A percentile compares a stretch with the other conserved stretches of the same genome.
Evolutionary conservation across 2,113 vertebrate genomes (phyloP).

Genomic region (Sialia sialis): DNA sequence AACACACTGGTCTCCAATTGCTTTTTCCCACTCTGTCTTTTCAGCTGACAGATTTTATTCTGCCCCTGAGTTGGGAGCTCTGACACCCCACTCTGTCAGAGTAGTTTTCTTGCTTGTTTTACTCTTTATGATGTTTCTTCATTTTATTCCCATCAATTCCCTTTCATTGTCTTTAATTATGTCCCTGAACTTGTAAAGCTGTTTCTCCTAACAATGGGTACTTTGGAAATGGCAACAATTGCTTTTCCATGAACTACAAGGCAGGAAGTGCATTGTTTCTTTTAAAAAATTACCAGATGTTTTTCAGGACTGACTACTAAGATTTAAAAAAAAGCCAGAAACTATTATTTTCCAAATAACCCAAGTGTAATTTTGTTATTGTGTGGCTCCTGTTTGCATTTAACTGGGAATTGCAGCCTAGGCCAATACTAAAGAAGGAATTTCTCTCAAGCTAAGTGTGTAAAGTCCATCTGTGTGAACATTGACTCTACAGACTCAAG

Average conservation of each 20-base stretch:
- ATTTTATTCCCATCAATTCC: slow-evolving; percentile 55
- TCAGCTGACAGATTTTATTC: not conserved
- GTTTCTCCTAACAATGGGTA: slow-evolving; percentile 45
- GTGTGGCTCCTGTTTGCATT: slow-evolving; percentile 46
- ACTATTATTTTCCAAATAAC: slow-evolving; percentile 21
- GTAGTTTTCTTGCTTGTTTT: not conserved
- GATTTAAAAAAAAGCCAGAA: not conserved
- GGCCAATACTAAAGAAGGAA: not conserved
- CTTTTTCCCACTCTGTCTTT: not conserved
- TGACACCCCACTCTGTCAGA: slow-evolving; percentile 3
- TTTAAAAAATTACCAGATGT: slow-evolving; percentile 51
- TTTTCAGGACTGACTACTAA: slow-evolving; percentile 17
- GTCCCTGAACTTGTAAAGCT: slow-evolving; percentile 61
- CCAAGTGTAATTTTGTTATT: not conserved
- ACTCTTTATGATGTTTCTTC: slow-evolving; percentile 42
- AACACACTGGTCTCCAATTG: not conserved
- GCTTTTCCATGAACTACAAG: slow-evolving; percentile 42
- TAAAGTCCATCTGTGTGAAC: not conserved
- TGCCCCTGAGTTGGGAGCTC: not conserved
- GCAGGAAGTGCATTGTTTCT: slow-evolving; percentile 58
- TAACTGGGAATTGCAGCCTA: not conserved
- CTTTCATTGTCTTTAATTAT: slow-evolving; percentile 62
- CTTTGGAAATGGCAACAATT: slow-evolving; percentile 38
- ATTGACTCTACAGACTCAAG: fast-evolving
- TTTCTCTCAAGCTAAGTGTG: not conserved